Evolutionary conservation across 2,113 vertebrate genomes (phyloP).

Genomic region (Calidris pugnax): DNA sequence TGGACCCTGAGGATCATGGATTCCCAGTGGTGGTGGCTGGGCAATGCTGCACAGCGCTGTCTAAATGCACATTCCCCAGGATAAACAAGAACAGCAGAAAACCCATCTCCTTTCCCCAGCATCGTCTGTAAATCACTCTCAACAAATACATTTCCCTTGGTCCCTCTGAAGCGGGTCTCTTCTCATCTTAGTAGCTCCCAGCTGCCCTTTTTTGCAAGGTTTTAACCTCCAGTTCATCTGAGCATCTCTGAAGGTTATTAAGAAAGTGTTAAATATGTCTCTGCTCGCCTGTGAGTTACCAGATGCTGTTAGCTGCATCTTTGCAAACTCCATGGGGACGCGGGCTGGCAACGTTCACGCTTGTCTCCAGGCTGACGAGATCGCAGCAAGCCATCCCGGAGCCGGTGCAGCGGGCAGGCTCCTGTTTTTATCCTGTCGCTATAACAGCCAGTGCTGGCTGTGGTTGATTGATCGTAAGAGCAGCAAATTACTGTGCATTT

Average conservation of each 20-base stretch:
- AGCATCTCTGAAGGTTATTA: background rate
- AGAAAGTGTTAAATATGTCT: background rate
- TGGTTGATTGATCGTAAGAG: background rate
- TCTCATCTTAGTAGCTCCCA: background rate
- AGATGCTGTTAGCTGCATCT: background rate
- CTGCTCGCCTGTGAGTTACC: background rate
- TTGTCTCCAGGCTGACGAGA: background rate
- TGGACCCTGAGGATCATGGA: background rate
- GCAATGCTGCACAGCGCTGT: background rate
- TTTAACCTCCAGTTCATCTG: background rate
- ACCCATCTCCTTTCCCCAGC: background rate
- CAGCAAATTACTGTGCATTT: slow-evolving; percentile 20
- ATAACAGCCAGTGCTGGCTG: background rate
- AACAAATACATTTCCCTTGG: background rate
- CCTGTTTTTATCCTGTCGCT: background rate
- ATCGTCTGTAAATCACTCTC: background rate
- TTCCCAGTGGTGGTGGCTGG: background rate
- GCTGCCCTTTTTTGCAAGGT: background rate
- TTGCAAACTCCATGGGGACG: accelerated
- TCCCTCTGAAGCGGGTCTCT: background rate
- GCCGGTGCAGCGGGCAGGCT: background rate
- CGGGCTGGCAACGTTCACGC: background rate
- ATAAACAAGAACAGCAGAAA: background rate
- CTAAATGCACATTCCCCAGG: background rate
- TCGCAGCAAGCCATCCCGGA: background rate